phyloP scores from a whole-genome alignment of 2,888 invertebrate genomes.

The Dusona sp. region DNA sequence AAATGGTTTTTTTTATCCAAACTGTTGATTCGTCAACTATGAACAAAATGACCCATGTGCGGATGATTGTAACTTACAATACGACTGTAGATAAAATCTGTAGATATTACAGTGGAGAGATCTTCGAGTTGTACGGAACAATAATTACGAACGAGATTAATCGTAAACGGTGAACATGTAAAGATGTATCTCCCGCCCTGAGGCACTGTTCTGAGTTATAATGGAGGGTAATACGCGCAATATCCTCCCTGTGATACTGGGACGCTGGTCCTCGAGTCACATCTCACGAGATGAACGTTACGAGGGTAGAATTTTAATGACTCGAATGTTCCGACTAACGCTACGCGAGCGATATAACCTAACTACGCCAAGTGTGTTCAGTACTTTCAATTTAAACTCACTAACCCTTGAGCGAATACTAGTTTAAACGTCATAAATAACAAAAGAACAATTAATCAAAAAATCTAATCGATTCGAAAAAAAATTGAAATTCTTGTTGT shows the following conservation, averaged over 20 bases:
- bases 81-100: conserved; percentile 29
- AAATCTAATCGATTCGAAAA: too few species aligned
- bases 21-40: background rate
- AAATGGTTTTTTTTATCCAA: background rate
- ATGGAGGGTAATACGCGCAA: conserved; percentile 62
- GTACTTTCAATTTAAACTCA: conserved; percentile 12
- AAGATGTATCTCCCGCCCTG: conserved; percentile 45
- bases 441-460: too few species aligned
- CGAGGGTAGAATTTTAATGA: conserved; percentile 79
- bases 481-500: too few species aligned
- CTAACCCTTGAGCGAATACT: too few species aligned
- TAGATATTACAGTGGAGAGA: background rate
- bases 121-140: conserved; percentile 18
- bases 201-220: conserved; percentile 40
- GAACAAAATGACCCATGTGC: background rate
- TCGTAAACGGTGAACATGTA: conserved; percentile 63
- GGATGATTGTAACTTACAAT: background rate
- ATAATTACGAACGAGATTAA: conserved; percentile 64
- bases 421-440: too few species aligned
- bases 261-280: conserved; percentile 52
- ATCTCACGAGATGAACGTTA: conserved; percentile 74
- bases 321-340: conserved; percentile 67
- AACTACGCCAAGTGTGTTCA: background rate
- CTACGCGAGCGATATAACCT: conserved; percentile 59
- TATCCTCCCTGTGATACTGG: conserved; percentile 44